A percentile compares a stretch with the other conserved stretches of the same genome.
Conservation (phyloP, 2,888 invertebrate species). For the Altica lythri region DNA sequence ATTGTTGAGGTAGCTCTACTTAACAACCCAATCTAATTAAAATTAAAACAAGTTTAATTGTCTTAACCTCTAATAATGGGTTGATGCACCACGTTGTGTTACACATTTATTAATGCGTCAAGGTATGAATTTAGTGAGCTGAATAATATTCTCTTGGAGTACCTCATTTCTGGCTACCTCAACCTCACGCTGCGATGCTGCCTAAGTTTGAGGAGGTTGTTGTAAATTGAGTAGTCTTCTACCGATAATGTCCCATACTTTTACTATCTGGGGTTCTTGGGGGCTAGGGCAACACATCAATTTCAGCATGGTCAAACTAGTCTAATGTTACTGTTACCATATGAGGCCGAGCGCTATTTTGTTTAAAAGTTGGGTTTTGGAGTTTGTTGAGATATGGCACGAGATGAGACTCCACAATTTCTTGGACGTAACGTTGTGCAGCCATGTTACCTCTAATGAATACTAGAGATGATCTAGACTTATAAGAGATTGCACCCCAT, state of each 20-base stretch:
- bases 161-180: background rate
- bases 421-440: background rate
- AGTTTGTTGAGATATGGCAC: background rate
- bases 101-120: background rate
- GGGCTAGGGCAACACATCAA: background rate
- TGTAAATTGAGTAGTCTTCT: too few species aligned
- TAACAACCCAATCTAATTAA: too few species aligned
- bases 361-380: background rate
- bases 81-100: background rate
- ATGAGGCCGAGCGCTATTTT: background rate
- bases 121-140: background rate
- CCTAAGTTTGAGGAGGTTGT: too few species aligned
- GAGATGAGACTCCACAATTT: background rate
- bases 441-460: background rate
- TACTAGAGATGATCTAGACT: background rate
- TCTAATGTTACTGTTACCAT: background rate
- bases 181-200: background rate
- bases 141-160: background rate
- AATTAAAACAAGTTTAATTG: too few species aligned
- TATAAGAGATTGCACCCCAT: too few species aligned
- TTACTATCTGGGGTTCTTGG: too few species aligned
- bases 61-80: too few species aligned
- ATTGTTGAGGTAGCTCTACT: too few species aligned
- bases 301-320: background rate
- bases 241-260: too few species aligned